These are phyloP conservation scores for Rhagonycha fulva DNA, from an alignment of 2,888 invertebrate species.

Conservation along the genomic window DNA sequence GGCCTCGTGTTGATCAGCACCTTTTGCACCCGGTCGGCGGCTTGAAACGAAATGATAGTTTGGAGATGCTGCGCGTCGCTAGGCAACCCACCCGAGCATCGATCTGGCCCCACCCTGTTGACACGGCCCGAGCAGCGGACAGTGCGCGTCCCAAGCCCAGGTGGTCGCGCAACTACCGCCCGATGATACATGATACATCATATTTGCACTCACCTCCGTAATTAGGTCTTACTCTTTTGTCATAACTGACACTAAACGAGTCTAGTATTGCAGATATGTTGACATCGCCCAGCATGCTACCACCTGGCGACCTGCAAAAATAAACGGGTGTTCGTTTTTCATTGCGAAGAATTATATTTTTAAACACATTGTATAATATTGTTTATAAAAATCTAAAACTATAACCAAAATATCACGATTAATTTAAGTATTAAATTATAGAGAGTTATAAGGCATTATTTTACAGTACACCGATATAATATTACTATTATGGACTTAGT, in stretches of 20 bases:
- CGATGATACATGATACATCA: constrained; percentile 24
- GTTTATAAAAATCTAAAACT: not conserved
- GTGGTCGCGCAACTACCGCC: constrained; percentile 35
- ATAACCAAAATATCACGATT: not conserved
- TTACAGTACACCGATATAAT: not conserved
- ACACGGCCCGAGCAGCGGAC: constrained; percentile 45
- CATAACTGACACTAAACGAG: constrained; percentile 95
- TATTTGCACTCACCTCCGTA: constrained; percentile 84
- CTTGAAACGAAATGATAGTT: constrained; percentile 53
- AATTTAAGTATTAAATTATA: not conserved
- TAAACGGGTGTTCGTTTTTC: not conserved
- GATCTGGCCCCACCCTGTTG: constrained; percentile 55
- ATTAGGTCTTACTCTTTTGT: constrained; percentile 99
- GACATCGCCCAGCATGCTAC: constrained; percentile 88
- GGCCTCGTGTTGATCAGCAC: constrained; percentile 40
- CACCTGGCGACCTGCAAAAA: constrained; percentile 66
- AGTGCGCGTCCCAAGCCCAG: constrained; percentile 33
- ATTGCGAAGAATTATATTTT: not conserved
- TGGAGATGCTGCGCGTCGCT: constrained; percentile 51
- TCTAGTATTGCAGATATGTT: constrained; percentile 95
- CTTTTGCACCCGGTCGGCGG: constrained; percentile 50
- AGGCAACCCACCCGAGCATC: constrained; percentile 53
- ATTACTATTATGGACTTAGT: not conserved
- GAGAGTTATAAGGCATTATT: not conserved
- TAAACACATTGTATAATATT: not conserved